These are phyloP conservation scores for Caerostris extrusa DNA, from an alignment of 1,140 invertebrate genomes.

Conservation along the genomic window DNA sequence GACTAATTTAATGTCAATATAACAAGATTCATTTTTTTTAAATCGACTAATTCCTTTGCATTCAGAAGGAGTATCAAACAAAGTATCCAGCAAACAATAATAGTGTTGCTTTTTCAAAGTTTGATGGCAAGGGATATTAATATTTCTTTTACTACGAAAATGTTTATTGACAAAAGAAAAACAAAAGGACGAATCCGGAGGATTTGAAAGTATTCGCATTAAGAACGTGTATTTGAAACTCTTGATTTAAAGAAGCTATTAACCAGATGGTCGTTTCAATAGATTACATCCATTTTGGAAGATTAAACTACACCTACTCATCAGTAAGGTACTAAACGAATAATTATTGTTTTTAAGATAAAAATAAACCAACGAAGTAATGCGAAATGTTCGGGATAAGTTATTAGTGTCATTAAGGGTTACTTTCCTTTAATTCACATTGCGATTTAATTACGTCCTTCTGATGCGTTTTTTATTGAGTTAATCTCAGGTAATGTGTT, in stretches of 20 bases:
- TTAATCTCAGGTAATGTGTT: too few species aligned
- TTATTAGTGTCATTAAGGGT: too few species aligned
- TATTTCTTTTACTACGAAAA: neutral
- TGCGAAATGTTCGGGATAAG: too few species aligned
- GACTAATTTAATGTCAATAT: neutral
- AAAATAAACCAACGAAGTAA: too few species aligned
- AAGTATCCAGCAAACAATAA: neutral
- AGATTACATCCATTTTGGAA: neutral
- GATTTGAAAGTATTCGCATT: constrained; percentile 34
- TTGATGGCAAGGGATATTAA: neutral
- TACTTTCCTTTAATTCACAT: too few species aligned
- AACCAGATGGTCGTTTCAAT: constrained; percentile 17
- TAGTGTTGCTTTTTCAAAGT: neutral
- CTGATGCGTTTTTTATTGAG: too few species aligned
- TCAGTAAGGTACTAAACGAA: neutral
- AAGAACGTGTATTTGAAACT: neutral
- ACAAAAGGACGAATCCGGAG: neutral
- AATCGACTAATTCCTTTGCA: neutral
- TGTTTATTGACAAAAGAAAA: neutral
- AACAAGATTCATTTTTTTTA: neutral
- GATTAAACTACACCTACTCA: neutral
- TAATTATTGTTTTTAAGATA: too few species aligned
- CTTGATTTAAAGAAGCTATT: constrained; percentile 50
- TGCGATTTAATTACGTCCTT: too few species aligned
- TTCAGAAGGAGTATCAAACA: neutral